Conservation (phyloP, 2,113 vertebrate species). For the Parotia lawesii region DNA sequence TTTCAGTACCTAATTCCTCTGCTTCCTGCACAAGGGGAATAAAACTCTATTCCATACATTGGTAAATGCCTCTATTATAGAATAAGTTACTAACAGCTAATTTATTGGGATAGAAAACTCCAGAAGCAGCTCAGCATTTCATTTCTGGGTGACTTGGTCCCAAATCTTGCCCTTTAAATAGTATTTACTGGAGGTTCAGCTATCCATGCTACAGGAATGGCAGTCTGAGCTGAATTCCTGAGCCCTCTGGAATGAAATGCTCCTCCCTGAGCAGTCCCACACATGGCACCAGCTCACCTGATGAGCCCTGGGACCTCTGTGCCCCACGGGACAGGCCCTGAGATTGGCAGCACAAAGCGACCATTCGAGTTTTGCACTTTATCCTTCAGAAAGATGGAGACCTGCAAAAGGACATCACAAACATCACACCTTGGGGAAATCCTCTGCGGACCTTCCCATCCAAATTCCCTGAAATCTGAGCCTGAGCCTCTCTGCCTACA, state of each 20-base stretch:
- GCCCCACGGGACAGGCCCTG: conserved; percentile 89
- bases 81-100: neutral
- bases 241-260: neutral
- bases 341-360: conserved; percentile 89
- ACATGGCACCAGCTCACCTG: conserved; percentile 71
- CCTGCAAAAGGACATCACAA: conserved; percentile 70
- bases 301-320: conserved; percentile 89
- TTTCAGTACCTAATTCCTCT: neutral
- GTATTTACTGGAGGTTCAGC: neutral
- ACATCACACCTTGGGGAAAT: neutral
- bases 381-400: conserved; percentile 97
- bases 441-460: fast-evolving
- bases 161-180: neutral
- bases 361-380: conserved; percentile 97
- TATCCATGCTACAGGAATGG: neutral
- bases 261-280: neutral
- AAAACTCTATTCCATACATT: neutral
- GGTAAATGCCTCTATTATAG: neutral
- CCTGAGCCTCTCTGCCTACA: neutral
- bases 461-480: neutral
- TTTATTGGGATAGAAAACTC: neutral
- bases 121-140: neutral
- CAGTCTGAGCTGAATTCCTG: neutral
- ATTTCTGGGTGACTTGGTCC: neutral
- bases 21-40: neutral